Evolutionary conservation across 53 echinoderm and acorn worm genomes (phyloP).

Genomic region (Actinopyga echinites): DNA sequence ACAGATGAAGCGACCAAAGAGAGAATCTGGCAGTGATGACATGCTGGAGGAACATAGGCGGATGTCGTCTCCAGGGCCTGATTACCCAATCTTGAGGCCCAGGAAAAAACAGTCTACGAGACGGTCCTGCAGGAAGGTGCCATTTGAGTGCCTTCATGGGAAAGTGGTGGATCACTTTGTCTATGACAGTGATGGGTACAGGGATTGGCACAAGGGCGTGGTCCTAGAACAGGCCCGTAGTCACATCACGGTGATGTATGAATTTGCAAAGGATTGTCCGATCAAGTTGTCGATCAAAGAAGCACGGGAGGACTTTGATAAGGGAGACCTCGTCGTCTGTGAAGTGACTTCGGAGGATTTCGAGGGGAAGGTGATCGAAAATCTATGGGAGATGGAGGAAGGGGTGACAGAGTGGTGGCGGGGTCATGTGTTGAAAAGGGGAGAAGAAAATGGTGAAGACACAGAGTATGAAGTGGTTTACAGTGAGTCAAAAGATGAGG

Average conservation of each 20-base stretch:
- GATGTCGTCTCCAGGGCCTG: not conserved
- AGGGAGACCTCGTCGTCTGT: constrained; percentile 34
- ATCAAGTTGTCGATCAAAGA: constrained; percentile 8
- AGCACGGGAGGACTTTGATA: constrained; percentile 7
- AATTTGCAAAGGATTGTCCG: constrained; percentile 28
- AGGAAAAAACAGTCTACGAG: constrained; percentile 10
- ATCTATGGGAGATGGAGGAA: constrained; percentile 37
- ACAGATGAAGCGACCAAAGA: not conserved
- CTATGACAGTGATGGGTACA: constrained; percentile 1
- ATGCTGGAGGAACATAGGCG: constrained; percentile 8
- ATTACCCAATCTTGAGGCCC: constrained; percentile 19
- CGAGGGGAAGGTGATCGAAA: constrained; percentile 35
- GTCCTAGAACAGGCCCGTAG: constrained; percentile 5
- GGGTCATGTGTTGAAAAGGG: constrained; percentile 35
- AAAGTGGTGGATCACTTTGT: constrained; percentile 39
- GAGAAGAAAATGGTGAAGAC: constrained; percentile 13
- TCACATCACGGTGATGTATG: constrained; percentile 7
- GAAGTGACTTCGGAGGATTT: constrained; percentile 37
- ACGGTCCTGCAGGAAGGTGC: not conserved
- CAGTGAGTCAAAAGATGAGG: constrained; percentile 24
- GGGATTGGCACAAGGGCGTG: constrained; percentile 23
- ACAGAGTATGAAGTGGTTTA: constrained; percentile 33
- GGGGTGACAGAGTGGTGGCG: constrained; percentile 31
- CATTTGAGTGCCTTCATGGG: constrained; percentile 19
- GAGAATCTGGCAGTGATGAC: not conserved